Percentiles rank a stretch among this genome's conserved stretches.
Conservation (phyloP, 2,797 vertebrate species). For the Sebastes aleutianus region DNA sequence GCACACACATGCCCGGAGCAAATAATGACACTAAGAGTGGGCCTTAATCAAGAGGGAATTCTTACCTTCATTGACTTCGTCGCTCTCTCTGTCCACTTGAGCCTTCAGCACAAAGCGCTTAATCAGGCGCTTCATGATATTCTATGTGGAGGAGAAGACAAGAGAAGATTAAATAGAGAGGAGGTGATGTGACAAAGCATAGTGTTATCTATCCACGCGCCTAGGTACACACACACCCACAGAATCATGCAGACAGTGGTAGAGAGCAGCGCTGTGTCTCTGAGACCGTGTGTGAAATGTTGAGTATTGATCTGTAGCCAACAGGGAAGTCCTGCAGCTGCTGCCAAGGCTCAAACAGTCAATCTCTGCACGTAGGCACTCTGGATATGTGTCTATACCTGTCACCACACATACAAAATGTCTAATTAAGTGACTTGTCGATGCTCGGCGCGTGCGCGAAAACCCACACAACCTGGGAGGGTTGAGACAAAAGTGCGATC, state of each 20-base stretch:
- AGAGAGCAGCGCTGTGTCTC: neutral
- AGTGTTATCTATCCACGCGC: neutral
- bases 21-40: neutral
- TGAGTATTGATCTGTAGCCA: constrained; percentile 52
- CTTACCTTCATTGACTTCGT: constrained; percentile 98
- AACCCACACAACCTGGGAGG: neutral
- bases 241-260: neutral
- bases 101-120: constrained; percentile 97
- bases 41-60: constrained; percentile 16
- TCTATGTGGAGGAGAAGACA: constrained; percentile 78
- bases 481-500: neutral
- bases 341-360: constrained; percentile 14
- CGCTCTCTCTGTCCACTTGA: constrained; percentile 95
- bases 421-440: constrained; percentile 30
- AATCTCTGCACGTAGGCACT: constrained; percentile 19
- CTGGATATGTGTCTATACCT: constrained; percentile 32
- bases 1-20: neutral
- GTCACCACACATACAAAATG: constrained; percentile 29
- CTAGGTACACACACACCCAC: neutral
- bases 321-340: constrained; percentile 22
- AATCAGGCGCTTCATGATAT: constrained; percentile 98
- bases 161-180: constrained; percentile 19
- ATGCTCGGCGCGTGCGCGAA: neutral
- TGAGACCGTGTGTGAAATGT: constrained; percentile 13
- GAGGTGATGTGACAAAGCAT: neutral